These are phyloP conservation scores for Ptychobarbus kaznakovi DNA, from an alignment of 2,797 vertebrate genomes.

Conservation along the genomic window DNA sequence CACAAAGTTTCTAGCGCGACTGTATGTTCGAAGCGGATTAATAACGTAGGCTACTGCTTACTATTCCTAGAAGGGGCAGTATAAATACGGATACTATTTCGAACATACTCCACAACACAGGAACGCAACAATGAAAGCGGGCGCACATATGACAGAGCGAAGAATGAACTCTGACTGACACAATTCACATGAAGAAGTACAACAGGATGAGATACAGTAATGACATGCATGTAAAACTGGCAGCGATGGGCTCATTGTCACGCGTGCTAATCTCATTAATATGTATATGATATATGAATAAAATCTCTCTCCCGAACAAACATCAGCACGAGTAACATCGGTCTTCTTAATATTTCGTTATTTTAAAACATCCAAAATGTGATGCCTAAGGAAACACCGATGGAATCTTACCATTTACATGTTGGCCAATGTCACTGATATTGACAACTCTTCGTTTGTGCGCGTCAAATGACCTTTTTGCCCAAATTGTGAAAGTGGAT, in stretches of 20 bases:
- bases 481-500: conserved; percentile 80
- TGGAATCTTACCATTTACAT: conserved; percentile 81
- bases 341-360: conserved; percentile 34
- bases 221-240: conserved; percentile 5
- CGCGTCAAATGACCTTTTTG: conserved; percentile 71
- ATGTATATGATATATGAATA: conserved; percentile 15
- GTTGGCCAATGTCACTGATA: conserved; percentile 62
- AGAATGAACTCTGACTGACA: conserved; percentile 54
- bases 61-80: conserved; percentile 19
- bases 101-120: conserved; percentile 31
- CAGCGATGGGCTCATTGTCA: conserved; percentile 23
- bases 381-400: conserved; percentile 24
- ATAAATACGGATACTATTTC: neutral
- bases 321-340: conserved; percentile 61
- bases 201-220: conserved; percentile 19
- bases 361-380: conserved; percentile 40
- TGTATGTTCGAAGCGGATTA: neutral
- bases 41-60: conserved; percentile 4
- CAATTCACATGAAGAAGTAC: conserved; percentile 39
- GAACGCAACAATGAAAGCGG: conserved; percentile 31
- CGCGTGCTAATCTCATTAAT: conserved; percentile 5
- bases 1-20: conserved; percentile 17
- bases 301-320: conserved; percentile 45
- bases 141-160: conserved; percentile 58
- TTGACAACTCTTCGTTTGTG: conserved; percentile 64